phyloP scores from a whole-genome alignment of 2,113 vertebrate species.

The Pagrus major region DNA sequence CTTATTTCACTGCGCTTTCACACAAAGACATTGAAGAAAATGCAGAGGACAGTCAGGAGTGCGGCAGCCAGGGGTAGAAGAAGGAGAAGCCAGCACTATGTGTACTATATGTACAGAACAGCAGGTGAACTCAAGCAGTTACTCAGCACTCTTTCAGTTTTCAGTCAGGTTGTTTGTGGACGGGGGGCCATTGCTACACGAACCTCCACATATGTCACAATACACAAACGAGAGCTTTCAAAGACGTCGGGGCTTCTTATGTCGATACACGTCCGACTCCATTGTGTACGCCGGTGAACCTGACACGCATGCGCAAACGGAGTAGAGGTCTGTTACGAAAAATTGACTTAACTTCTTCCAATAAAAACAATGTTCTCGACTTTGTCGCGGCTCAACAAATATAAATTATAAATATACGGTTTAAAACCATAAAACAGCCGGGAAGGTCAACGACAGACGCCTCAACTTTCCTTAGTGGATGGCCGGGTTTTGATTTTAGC shows the following conservation, averaged over 20 bases:
- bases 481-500: background rate
- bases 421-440: background rate
- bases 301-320: constrained; percentile 60
- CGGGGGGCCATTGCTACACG: background rate
- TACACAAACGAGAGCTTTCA: background rate
- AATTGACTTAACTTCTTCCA: background rate
- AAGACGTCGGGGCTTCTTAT: background rate
- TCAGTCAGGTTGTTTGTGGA: background rate
- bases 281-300: constrained; percentile 66
- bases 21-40: constrained; percentile 48
- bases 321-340: constrained; percentile 1
- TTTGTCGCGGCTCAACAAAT: background rate
- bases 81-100: background rate
- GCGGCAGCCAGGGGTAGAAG: background rate
- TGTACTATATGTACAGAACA: background rate
- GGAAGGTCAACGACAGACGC: too few relatives aligned
- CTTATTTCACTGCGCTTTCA: background rate
- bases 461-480: rapidly evolving
- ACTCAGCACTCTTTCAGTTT: background rate
- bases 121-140: constrained; percentile 9
- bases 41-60: constrained; percentile 21
- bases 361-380: background rate
- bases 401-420: too few relatives aligned
- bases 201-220: constrained; percentile 3
- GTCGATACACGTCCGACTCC: constrained; percentile 48